These are phyloP conservation scores for Pterobdella sp. DNA, from an alignment of 2,888 invertebrate species.

Conservation along the genomic window DNA sequence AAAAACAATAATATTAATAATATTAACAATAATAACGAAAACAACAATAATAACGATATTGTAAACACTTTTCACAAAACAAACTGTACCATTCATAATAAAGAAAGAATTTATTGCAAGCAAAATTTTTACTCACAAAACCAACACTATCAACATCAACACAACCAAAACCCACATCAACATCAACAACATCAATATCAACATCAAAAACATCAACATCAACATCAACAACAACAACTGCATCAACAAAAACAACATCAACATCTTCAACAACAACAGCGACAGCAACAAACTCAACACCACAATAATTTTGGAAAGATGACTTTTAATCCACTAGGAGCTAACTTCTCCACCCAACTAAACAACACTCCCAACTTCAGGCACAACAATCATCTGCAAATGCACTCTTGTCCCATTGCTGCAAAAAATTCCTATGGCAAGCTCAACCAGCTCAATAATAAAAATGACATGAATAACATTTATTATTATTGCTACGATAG, in stretches of 20 bases:
- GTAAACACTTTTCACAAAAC: background rate
- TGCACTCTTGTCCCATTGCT: too few species aligned
- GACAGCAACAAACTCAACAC: background rate
- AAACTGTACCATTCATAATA: background rate
- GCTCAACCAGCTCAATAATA: too few species aligned
- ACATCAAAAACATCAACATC: background rate
- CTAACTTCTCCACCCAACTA: too few species aligned
- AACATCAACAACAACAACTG: background rate
- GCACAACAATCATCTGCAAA: too few species aligned
- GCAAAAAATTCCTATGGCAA: too few species aligned
- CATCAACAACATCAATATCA: background rate
- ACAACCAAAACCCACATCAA: background rate
- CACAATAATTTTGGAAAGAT: background rate
- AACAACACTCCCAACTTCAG: too few species aligned
- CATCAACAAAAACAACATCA: background rate
- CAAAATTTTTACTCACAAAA: background rate
- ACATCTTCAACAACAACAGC: background rate
- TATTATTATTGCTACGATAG: too few species aligned
- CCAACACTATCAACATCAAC: background rate
- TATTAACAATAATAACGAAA: too few species aligned
- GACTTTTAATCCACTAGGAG: too few species aligned
- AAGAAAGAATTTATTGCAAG: background rate
- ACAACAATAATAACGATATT: constrained; percentile 5
- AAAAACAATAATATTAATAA: too few species aligned
- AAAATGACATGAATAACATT: too few species aligned